A percentile compares a stretch with the other conserved stretches of the same genome.
phyloP scores from a whole-genome alignment of 2,113 vertebrate genomes.

The Podilymbus podiceps region DNA sequence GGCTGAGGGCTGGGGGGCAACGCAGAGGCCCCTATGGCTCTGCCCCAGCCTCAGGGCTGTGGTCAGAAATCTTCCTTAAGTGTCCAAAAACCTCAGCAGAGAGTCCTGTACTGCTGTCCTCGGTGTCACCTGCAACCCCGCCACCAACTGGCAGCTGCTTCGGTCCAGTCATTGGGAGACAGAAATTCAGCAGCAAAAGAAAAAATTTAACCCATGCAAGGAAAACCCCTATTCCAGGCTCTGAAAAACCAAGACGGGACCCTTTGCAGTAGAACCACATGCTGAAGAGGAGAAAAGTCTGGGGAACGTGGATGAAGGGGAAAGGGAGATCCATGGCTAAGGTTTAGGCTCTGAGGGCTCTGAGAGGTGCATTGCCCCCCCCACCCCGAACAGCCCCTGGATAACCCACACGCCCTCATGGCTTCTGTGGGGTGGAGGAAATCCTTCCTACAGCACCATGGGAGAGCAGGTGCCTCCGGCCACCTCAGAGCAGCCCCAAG shows the following conservation, averaged over 20 bases:
- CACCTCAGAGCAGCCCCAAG: background rate
- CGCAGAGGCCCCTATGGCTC: accelerated
- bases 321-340: accelerated
- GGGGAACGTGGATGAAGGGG: background rate
- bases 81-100: background rate
- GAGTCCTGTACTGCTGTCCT: background rate
- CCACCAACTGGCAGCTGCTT: background rate
- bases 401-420: accelerated
- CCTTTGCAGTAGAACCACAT: background rate
- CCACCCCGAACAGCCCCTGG: background rate
- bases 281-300: background rate
- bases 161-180: background rate
- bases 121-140: background rate
- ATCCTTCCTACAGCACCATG: accelerated
- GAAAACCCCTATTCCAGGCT: background rate
- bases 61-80: background rate
- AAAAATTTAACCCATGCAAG: background rate
- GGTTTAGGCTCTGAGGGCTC: background rate
- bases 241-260: background rate
- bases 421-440: background rate
- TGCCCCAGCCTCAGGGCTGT: background rate
- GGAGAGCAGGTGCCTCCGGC: background rate
- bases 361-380: background rate
- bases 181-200: constrained; percentile 25
- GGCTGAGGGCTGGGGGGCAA: background rate